Conservation (phyloP, 2,888 invertebrate species). For the Drosophila diplacantha region DNA sequence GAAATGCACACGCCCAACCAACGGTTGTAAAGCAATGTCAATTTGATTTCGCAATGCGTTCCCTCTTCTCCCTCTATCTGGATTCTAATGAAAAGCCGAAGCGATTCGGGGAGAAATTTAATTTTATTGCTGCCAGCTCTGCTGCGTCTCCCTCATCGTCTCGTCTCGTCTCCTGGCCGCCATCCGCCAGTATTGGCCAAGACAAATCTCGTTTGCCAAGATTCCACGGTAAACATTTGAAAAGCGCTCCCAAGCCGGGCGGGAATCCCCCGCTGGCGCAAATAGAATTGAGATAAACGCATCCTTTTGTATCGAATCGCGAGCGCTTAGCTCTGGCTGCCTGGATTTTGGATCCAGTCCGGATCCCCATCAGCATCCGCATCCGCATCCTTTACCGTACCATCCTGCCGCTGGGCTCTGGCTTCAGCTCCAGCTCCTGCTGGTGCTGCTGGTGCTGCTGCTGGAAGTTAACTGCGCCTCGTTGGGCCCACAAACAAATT, state of each 20-base stretch:
- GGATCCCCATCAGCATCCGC: not conserved
- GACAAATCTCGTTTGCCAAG: constrained; percentile 47
- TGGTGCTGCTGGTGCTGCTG: constrained; percentile 7
- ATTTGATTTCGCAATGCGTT: constrained; percentile 18
- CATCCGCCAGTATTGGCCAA: constrained; percentile 12
- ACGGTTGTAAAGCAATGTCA: constrained; percentile 21
- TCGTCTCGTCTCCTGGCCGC: not conserved
- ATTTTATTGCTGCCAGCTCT: constrained; percentile 30
- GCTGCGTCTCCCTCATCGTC: constrained; percentile 1
- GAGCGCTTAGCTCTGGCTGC: constrained; percentile 39
- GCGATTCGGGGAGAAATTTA: constrained; percentile 20
- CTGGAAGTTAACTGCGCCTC: constrained; percentile 39
- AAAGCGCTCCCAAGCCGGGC: constrained; percentile 54
- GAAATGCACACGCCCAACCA: not conserved
- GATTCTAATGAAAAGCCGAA: constrained; percentile 28
- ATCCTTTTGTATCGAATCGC: constrained; percentile 69
- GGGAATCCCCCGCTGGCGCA: constrained; percentile 44
- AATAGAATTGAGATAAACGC: constrained; percentile 70
- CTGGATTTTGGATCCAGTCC: constrained; percentile 30
- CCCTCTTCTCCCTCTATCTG: constrained; percentile 6
- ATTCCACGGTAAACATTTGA: constrained; percentile 65
- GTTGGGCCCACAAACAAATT: constrained; percentile 65
- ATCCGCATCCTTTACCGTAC: constrained; percentile 4
- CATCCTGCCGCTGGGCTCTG: constrained; percentile 9
- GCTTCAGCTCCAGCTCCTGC: not conserved